Evolutionary conservation across 2,797 vertebrate species (phyloP).

Genomic region (Synaphobranchus kaupii): DNA sequence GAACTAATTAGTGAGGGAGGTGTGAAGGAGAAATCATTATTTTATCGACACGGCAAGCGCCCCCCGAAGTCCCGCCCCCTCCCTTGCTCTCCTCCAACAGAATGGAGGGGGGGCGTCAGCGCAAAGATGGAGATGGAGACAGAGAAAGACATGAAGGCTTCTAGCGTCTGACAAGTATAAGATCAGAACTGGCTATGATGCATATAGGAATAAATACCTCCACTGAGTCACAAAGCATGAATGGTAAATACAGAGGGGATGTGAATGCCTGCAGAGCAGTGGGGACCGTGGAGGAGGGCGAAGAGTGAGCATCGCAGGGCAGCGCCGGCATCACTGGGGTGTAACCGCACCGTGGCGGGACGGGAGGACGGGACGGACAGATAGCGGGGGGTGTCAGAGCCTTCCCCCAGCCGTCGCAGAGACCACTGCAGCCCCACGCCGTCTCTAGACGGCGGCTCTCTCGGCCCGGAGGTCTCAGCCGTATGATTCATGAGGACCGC

Average conservation of each 20-base stretch:
- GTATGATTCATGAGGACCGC: constrained; percentile 69
- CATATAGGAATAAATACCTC: background rate
- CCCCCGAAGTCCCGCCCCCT: constrained; percentile 43
- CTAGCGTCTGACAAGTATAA: background rate
- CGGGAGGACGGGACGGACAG: constrained; percentile 49
- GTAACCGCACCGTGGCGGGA: constrained; percentile 62
- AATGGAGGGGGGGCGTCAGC: background rate
- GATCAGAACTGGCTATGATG: too few species aligned
- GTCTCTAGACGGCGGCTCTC: constrained; percentile 43
- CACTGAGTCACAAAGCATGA: background rate
- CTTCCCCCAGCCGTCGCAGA: constrained; percentile 54
- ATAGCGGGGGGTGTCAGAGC: constrained; percentile 61
- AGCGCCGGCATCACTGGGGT: constrained; percentile 48
- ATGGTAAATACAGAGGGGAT: background rate
- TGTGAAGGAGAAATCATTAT: constrained; percentile 78
- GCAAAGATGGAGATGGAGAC: constrained; percentile 21
- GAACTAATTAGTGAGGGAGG: constrained; percentile 76
- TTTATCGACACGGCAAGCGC: constrained; percentile 67
- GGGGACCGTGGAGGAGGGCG: constrained; percentile 33
- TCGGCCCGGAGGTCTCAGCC: constrained; percentile 41
- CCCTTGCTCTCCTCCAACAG: constrained; percentile 49
- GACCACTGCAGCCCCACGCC: constrained; percentile 45
- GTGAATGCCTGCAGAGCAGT: background rate
- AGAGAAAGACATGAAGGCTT: constrained; percentile 31
- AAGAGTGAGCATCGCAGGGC: constrained; percentile 10